phyloP scores from a whole-genome alignment of 64 coral and sea anemone genomes.

The Acropora yongei region DNA sequence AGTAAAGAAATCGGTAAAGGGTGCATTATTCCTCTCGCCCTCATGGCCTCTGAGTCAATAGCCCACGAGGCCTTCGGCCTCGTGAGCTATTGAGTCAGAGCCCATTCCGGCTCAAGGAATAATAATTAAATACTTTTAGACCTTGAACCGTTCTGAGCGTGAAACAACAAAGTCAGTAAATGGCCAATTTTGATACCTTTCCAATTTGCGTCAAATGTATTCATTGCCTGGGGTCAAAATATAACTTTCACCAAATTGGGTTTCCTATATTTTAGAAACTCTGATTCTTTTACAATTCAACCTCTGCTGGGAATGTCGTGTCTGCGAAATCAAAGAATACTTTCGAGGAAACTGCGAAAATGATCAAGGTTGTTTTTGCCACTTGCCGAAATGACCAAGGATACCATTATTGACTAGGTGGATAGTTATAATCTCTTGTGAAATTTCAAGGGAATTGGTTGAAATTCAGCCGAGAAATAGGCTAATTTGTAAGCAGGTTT shows the following conservation, averaged over 20 bases:
- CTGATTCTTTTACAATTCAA: neutral
- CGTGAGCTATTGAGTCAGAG: no score
- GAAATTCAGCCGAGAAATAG: conserved; percentile 6
- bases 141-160: conserved; percentile 12
- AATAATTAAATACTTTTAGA: neutral
- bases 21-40: no score
- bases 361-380: neutral
- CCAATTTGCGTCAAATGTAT: conserved; percentile 1
- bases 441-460: conserved; percentile 6
- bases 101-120: neutral
- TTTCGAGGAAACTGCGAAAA: conserved; percentile 7
- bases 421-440: neutral
- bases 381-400: neutral
- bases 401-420: conserved; percentile 6
- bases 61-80: no score
- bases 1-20: no score
- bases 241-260: neutral
- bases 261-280: conserved; percentile 10
- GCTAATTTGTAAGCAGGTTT: neutral
- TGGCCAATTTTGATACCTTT: neutral
- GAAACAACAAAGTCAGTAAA: conserved; percentile 1
- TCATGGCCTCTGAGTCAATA: no score
- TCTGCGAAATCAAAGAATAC: neutral
- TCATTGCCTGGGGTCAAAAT: conserved; percentile 10
- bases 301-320: neutral